Percentiles rank a stretch among this genome's conserved stretches.
phyloP scores from a whole-genome alignment of 2,113 vertebrate species.

The Plotosus lineatus region DNA sequence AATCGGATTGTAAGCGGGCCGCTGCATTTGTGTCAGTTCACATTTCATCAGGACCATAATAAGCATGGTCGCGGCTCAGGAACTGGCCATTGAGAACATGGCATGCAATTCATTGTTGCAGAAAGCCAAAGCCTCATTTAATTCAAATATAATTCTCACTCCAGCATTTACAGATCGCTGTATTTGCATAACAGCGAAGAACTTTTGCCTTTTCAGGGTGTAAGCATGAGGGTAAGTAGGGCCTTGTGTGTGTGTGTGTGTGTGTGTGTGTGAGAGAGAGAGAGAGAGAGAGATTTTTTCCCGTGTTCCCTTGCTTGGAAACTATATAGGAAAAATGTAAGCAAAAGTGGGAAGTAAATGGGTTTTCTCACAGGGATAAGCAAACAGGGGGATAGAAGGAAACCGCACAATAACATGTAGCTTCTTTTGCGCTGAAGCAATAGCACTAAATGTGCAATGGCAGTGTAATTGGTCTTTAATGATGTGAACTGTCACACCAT shows the following conservation, averaged over 20 bases:
- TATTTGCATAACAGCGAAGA: conserved; percentile 97
- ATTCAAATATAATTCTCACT: conserved; percentile 99
- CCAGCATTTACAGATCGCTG: conserved; percentile 86
- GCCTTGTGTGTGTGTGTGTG: conserved; percentile 44
- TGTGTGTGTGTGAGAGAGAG: conserved; percentile 49
- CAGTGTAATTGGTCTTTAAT: conserved; percentile 55
- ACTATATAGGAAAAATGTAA: conserved; percentile 57
- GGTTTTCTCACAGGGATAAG: conserved; percentile 77
- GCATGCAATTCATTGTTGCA: conserved; percentile 74
- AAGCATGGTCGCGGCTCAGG: conserved; percentile 86
- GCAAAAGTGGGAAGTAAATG: conserved; percentile 69
- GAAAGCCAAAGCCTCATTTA: conserved; percentile 84
- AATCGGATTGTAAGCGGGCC: conserved; percentile 97
- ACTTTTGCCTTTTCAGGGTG: conserved; percentile 74
- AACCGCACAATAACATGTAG: conserved; percentile 56
- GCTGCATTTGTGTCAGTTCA: conserved; percentile 98
- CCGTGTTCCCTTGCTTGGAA: conserved; percentile 30
- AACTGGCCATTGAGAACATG: conserved; percentile 80
- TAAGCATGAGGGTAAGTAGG: conserved; percentile 65
- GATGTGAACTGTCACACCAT: conserved; percentile 58
- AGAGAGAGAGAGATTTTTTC: conserved; percentile 43
- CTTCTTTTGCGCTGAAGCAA: conserved; percentile 55
- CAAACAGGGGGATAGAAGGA: conserved; percentile 53
- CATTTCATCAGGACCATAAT: conserved; percentile 96
- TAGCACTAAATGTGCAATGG: conserved; percentile 38